phyloP scores from a whole-genome alignment of 2,113 vertebrate species.

The Lophura nycthemera region DNA sequence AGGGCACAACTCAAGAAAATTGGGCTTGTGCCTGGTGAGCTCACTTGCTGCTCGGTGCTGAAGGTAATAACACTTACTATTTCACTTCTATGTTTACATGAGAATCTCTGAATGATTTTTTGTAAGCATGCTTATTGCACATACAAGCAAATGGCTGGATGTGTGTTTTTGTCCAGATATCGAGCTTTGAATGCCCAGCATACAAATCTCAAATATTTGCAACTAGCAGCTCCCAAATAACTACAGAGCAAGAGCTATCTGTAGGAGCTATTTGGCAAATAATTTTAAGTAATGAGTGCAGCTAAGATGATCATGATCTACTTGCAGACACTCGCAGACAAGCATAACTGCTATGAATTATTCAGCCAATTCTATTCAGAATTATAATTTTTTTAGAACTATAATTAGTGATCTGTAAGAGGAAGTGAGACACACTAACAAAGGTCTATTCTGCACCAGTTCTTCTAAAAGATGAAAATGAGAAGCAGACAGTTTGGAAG shows the following conservation, averaged over 20 bases:
- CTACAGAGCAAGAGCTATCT: constrained; percentile 7
- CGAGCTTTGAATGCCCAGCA: neutral
- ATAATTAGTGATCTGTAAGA: constrained; percentile 41
- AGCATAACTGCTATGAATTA: constrained; percentile 47
- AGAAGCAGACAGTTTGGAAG: constrained; percentile 47
- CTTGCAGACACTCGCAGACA: neutral
- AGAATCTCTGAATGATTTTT: neutral
- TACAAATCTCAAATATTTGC: constrained; percentile 9
- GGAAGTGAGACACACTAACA: constrained; percentile 1
- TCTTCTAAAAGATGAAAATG: constrained; percentile 36
- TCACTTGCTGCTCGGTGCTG: neutral
- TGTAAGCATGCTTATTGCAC: neutral
- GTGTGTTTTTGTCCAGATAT: neutral
- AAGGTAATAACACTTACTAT: neutral
- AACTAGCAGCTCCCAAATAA: neutral
- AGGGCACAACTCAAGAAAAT: neutral
- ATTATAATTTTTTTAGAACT: neutral
- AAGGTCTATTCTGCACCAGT: constrained; percentile 30
- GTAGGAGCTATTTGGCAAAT: constrained; percentile 34
- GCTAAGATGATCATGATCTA: neutral
- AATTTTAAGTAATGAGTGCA: neutral
- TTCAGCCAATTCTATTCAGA: constrained; percentile 42
- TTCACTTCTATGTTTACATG: neutral
- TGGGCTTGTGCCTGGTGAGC: neutral
- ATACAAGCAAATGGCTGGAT: neutral